phyloP scores from a whole-genome alignment of 2,888 invertebrate species.

The Heliconius sara region DNA sequence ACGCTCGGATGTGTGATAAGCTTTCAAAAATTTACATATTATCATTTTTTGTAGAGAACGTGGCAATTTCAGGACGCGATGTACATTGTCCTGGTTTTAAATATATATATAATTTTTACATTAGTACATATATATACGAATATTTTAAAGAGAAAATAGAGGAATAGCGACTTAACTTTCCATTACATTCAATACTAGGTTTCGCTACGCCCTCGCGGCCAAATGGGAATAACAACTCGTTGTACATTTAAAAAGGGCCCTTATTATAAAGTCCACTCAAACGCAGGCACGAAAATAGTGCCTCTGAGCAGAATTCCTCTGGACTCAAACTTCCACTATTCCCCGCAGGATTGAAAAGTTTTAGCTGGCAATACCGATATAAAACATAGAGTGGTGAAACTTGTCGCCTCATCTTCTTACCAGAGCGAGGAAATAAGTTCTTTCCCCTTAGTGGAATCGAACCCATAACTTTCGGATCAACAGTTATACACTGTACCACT shows the following conservation, averaged over 20 bases:
- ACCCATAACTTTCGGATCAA: no score
- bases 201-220: no score
- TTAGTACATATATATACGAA: background rate
- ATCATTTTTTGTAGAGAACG: background rate
- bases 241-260: no score
- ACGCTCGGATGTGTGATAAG: conserved; percentile 6
- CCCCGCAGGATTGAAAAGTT: no score
- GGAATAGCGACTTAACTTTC: background rate
- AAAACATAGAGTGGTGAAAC: background rate
- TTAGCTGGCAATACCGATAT: no score
- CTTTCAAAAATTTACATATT: conserved; percentile 10
- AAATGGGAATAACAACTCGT: no score
- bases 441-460: background rate
- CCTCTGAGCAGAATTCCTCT: no score
- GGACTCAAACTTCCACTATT: no score
- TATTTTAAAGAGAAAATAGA: no score
- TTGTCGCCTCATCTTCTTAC: background rate
- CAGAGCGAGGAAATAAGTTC: background rate
- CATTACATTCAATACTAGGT: background rate
- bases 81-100: background rate
- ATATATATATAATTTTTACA: background rate
- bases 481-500: background rate
- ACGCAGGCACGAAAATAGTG: no score
- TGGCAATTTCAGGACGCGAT: background rate
- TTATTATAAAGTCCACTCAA: no score